Percentiles rank a stretch among this genome's conserved stretches.
Evolutionary conservation across 2,797 vertebrate genomes (phyloP).

Genomic region (Eulemur mongoz): DNA sequence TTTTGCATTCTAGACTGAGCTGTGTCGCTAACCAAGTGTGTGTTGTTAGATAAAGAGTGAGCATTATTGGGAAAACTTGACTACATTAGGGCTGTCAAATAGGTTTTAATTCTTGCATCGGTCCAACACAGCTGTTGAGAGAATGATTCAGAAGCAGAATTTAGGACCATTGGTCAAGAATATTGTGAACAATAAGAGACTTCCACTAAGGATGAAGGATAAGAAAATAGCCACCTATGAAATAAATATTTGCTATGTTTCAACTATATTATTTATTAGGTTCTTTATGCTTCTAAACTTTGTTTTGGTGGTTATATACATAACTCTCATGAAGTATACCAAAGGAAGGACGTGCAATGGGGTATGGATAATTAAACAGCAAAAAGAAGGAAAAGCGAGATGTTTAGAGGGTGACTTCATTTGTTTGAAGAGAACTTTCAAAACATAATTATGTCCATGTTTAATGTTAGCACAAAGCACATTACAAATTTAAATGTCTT

Average conservation of each 20-base stretch:
- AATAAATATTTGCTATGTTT: not conserved
- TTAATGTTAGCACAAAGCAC: slow-evolving; percentile 56
- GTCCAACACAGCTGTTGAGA: not conserved
- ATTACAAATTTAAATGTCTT: slow-evolving; percentile 55
- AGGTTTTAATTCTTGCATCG: not conserved
- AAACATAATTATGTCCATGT: slow-evolving; percentile 57
- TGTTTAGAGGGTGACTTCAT: slow-evolving; percentile 57
- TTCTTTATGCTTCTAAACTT: slow-evolving; percentile 11
- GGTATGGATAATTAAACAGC: slow-evolving; percentile 39
- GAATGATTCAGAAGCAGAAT: slow-evolving; percentile 4
- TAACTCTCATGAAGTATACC: not conserved
- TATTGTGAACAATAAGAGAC: not conserved
- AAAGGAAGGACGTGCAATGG: not conserved
- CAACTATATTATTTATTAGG: not conserved
- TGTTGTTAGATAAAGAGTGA: not conserved
- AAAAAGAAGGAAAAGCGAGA: slow-evolving; percentile 37
- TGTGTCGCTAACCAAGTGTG: not conserved
- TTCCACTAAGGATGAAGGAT: not conserved
- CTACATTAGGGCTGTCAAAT: not conserved
- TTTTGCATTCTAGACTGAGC: not conserved
- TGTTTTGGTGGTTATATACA: not conserved
- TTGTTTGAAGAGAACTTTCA: slow-evolving; percentile 63
- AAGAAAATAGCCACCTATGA: not conserved
- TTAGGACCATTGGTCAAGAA: not conserved
- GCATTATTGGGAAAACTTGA: not conserved